Evolutionary conservation across 2,113 vertebrate genomes (phyloP).

Genomic region (Carlito syrichta): DNA sequence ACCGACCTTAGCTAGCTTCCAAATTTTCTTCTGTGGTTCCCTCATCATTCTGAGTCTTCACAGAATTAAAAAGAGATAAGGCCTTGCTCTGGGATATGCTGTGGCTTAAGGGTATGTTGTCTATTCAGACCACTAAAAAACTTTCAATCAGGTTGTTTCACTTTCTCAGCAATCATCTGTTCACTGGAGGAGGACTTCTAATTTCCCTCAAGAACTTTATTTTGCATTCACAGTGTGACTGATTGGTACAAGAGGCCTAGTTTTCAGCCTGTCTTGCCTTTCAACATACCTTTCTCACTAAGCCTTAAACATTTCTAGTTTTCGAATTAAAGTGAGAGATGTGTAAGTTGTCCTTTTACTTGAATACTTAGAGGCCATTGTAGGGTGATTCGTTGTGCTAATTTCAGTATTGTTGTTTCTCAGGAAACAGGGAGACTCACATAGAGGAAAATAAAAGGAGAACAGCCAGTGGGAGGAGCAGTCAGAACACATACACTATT

Average conservation of each 20-base stretch:
- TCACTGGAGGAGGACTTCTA: neutral
- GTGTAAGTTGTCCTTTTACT: neutral
- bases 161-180: neutral
- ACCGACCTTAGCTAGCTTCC: neutral
- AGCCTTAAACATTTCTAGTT: neutral
- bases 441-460: neutral
- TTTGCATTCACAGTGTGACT: neutral
- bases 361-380: neutral
- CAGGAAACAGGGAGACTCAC: neutral
- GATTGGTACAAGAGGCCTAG: neutral
- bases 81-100: neutral
- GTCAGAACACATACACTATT: neutral
- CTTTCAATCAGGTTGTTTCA: neutral
- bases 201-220: neutral
- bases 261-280: neutral
- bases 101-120: neutral
- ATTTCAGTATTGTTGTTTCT: neutral
- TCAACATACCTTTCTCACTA: neutral
- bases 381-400: neutral
- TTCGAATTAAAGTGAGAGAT: neutral
- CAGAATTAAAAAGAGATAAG: neutral
- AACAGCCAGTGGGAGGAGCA: neutral
- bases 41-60: neutral
- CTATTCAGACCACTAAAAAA: neutral
- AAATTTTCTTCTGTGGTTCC: neutral